phyloP scores from a whole-genome alignment of 2,888 invertebrate genomes.

The Lomographa bimaculata region DNA sequence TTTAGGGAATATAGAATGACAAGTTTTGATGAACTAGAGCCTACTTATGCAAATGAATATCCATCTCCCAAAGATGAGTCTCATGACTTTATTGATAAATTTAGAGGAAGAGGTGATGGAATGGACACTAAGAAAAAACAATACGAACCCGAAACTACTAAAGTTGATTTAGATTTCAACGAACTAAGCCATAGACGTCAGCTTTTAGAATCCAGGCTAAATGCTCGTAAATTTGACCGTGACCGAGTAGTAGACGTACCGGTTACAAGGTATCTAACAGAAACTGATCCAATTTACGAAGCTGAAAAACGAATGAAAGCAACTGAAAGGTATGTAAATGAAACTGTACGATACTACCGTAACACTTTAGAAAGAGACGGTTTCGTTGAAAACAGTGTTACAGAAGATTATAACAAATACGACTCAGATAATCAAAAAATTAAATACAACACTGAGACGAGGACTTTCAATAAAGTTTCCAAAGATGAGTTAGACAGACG shows the following conservation, averaged over 20 bases:
- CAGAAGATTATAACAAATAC: constrained; percentile 77
- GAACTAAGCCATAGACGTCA: constrained; percentile 89
- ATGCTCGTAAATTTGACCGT: constrained; percentile 81
- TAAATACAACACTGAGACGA: constrained; percentile 71
- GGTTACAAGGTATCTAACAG: constrained; percentile 64
- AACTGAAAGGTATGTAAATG: constrained; percentile 82
- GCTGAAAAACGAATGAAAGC: constrained; percentile 75
- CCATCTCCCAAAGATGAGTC: constrained; percentile 53
- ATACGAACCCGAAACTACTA: constrained; percentile 63
- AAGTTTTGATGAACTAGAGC: constrained; percentile 77
- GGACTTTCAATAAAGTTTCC: constrained; percentile 61
- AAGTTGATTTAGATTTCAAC: constrained; percentile 73
- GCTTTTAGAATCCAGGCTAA: constrained; percentile 89
- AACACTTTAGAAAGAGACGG: constrained; percentile 83
- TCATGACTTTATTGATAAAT: constrained; percentile 63
- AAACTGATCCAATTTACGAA: constrained; percentile 77
- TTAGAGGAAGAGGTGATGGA: constrained; percentile 86
- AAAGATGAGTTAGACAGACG: constrained; percentile 67
- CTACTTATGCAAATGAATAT: constrained; percentile 75
- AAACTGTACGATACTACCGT: constrained; percentile 82
- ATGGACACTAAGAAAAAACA: constrained; percentile 85
- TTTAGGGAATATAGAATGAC: constrained; percentile 84
- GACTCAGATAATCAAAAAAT: constrained; percentile 72
- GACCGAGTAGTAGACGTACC: constrained; percentile 65
- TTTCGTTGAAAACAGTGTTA: constrained; percentile 75